Conservation (phyloP, 2,797 vertebrate genomes). For the Dryobates pubescens region DNA sequence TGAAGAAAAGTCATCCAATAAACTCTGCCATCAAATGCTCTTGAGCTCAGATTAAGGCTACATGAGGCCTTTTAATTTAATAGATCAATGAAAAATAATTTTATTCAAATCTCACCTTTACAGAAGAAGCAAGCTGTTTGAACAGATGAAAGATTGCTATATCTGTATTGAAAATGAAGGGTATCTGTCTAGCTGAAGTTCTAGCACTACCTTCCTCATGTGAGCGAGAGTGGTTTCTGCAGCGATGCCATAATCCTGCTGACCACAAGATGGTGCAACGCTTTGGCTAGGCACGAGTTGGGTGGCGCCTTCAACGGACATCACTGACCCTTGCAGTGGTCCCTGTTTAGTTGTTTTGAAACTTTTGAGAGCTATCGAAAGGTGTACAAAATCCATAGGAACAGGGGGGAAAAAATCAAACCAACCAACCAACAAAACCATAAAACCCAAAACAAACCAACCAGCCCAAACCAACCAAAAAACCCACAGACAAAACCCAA, state of each 20-base stretch:
- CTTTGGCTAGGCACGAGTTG: neutral
- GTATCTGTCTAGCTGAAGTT: neutral
- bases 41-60: conserved; percentile 3
- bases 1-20: conserved; percentile 36
- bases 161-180: neutral
- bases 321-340: neutral
- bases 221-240: neutral
- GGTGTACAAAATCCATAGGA: neutral
- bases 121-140: neutral
- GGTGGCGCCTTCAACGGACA: neutral
- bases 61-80: conserved; percentile 23
- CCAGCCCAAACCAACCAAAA: too few relatives aligned
- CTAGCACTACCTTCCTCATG: neutral
- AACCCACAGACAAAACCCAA: too few relatives aligned
- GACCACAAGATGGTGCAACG: neutral
- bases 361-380: neutral
- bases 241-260: neutral
- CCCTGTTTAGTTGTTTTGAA: neutral
- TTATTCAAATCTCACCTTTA: conserved; percentile 13
- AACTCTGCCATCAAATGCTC: conserved; percentile 3
- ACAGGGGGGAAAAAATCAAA: too few relatives aligned
- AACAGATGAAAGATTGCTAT: neutral
- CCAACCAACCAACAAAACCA: too few relatives aligned
- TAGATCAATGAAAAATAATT: conserved; percentile 5
- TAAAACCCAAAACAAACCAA: too few relatives aligned